These are phyloP conservation scores for Unio delphinus DNA, from an alignment of 2,888 invertebrate species.

Conservation along the genomic window DNA sequence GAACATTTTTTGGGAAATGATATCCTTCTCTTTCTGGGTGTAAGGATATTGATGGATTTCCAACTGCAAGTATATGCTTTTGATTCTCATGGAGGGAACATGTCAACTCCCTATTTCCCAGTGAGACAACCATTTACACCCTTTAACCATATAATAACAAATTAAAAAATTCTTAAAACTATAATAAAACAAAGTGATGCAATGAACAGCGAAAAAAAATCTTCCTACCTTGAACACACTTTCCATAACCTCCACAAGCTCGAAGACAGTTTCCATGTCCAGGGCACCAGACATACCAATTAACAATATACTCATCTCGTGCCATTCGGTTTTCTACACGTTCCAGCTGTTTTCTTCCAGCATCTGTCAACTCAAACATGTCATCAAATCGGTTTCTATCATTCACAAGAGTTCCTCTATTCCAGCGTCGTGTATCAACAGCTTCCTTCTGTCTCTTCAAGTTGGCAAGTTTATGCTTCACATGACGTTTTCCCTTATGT, in stretches of 20 bases:
- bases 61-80: too few species aligned
- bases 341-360: slow-evolving; percentile 40
- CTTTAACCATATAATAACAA: too few species aligned
- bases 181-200: too few species aligned
- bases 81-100: too few species aligned
- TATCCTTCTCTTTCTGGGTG: too few species aligned
- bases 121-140: too few species aligned
- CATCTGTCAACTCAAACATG: slow-evolving; percentile 55
- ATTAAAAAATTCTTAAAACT: too few species aligned
- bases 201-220: not conserved
- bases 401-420: slow-evolving; percentile 49
- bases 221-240: slow-evolving; percentile 51
- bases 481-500: slow-evolving; percentile 61
- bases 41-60: too few species aligned
- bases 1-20: too few species aligned
- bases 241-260: slow-evolving; percentile 62
- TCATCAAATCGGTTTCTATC: slow-evolving; percentile 62
- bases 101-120: too few species aligned
- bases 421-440: slow-evolving; percentile 56
- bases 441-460: slow-evolving; percentile 48
- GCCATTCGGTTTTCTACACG: slow-evolving; percentile 38
- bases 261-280: slow-evolving; percentile 62
- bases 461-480: slow-evolving; percentile 50
- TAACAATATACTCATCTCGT: slow-evolving; percentile 63
- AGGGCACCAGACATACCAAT: slow-evolving; percentile 67